Percentiles rank a stretch among this genome's conserved stretches.
Conservation (phyloP, 2,888 invertebrate genomes). For the Apeira syringaria region DNA sequence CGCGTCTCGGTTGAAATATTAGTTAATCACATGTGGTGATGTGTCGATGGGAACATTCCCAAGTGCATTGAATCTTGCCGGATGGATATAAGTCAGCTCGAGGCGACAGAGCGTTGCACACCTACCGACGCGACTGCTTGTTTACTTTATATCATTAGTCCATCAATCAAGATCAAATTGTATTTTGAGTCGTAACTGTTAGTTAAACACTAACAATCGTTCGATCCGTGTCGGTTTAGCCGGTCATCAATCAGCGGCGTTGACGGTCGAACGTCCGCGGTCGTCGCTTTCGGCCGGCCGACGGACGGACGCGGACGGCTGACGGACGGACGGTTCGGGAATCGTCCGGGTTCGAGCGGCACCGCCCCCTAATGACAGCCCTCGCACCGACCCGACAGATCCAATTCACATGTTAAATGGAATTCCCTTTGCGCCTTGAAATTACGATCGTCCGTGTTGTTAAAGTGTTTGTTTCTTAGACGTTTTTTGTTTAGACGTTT, state of each 20-base stretch:
- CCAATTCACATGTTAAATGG: constrained; percentile 83
- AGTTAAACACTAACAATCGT: constrained; percentile 78
- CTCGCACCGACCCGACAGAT: constrained; percentile 69
- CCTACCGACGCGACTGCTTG: constrained; percentile 60
- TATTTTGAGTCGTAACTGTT: constrained; percentile 77
- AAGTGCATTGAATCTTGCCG: constrained; percentile 44
- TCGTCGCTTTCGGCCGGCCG: constrained; percentile 33
- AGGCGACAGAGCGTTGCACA: constrained; percentile 53
- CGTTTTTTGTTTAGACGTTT: constrained; percentile 73
- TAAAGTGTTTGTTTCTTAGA: constrained; percentile 80
- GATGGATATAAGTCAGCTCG: constrained; percentile 53
- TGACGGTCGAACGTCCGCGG: constrained; percentile 56
- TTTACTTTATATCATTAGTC: constrained; percentile 81
- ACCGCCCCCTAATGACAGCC: constrained; percentile 64
- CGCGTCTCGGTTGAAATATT: constrained; percentile 21
- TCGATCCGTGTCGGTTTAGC: constrained; percentile 54
- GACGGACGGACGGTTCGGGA: constrained; percentile 20
- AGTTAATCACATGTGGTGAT: constrained; percentile 39
- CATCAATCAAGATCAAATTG: constrained; percentile 80
- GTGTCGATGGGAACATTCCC: constrained; percentile 43
- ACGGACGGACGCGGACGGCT: constrained; percentile 29
- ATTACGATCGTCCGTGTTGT: constrained; percentile 73
- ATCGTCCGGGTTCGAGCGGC: constrained; percentile 20
- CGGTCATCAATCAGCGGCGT: constrained; percentile 71
- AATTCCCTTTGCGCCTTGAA: constrained; percentile 76